Evolutionary conservation across 1,140 invertebrate species (phyloP).

Genomic region (Heliconius congener): DNA sequence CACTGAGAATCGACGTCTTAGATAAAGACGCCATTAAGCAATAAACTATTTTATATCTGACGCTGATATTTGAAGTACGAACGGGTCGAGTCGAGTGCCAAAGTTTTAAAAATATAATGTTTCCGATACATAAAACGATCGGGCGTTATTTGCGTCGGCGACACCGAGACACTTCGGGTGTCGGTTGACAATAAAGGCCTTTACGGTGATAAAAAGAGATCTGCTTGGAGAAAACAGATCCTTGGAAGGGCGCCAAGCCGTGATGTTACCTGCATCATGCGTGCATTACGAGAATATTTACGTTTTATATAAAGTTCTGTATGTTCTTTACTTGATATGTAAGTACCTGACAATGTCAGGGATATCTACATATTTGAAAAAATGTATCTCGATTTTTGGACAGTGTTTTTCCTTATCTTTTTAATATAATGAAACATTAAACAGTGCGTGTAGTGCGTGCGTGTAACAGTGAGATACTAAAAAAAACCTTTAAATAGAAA

Average conservation of each 20-base stretch:
- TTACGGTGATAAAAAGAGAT: conserved; percentile 81
- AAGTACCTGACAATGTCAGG: neutral
- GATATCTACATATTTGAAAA: neutral
- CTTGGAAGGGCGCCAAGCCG: conserved; percentile 76
- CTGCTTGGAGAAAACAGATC: conserved; percentile 79
- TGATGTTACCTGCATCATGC: conserved; percentile 68
- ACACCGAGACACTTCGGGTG: conserved; percentile 71
- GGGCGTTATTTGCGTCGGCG: conserved; percentile 72
- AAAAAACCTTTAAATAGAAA: too few species aligned
- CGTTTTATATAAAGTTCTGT: neutral
- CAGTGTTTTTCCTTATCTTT: too few species aligned
- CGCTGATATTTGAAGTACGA: conserved; percentile 58
- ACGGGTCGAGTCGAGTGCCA: conserved; percentile 63
- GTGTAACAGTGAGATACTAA: too few species aligned
- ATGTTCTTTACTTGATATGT: neutral
- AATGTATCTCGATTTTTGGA: too few species aligned
- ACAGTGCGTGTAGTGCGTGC: too few species aligned
- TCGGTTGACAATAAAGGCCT: conserved; percentile 78
- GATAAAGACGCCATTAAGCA: conserved; percentile 47
- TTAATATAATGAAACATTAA: too few species aligned
- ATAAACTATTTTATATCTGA: conserved; percentile 50
- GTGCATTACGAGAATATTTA: conserved; percentile 38
- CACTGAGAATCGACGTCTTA: conserved; percentile 31
- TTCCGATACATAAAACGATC: conserved; percentile 79
- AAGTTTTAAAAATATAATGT: conserved; percentile 79